Conservation (phyloP, 2,113 vertebrate species). For the Anolis sagrei region DNA sequence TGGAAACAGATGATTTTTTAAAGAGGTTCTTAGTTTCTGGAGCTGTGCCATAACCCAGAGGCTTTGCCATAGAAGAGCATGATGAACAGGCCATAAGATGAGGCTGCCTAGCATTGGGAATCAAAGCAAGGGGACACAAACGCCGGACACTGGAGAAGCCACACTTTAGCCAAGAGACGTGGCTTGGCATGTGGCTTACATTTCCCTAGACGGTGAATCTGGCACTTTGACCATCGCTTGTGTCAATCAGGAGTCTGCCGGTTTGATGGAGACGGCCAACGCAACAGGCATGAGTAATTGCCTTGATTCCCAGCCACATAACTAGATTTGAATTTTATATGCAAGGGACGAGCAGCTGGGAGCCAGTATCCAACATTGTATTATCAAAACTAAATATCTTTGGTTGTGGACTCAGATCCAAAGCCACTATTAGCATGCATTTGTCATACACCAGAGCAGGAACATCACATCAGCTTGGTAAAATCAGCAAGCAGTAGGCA, state of each 20-base stretch:
- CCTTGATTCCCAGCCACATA: slow-evolving; percentile 35
- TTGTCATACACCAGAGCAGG: too few relatives aligned
- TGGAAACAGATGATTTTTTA: slow-evolving; percentile 57
- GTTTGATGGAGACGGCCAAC: slow-evolving; percentile 35
- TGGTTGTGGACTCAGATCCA: too few relatives aligned
- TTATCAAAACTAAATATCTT: too few relatives aligned
- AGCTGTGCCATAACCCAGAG: slow-evolving; percentile 32
- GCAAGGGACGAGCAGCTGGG: slow-evolving; percentile 37
- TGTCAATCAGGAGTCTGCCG: slow-evolving; percentile 25
- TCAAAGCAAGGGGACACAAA: neutral
- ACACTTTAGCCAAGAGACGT: neutral
- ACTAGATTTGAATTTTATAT: slow-evolving; percentile 22
- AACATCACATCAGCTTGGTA: too few relatives aligned
- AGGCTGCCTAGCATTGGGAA: neutral
- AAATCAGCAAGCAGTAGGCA: too few relatives aligned
- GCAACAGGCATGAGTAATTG: slow-evolving; percentile 31
- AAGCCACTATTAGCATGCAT: too few relatives aligned
- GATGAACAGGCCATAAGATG: neutral
- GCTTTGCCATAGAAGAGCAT: neutral
- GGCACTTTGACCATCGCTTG: slow-evolving; percentile 26
- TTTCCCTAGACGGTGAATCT: neutral
- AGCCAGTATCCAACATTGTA: slow-evolving; percentile 47
- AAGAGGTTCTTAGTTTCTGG: slow-evolving; percentile 53
- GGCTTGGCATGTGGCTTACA: neutral
- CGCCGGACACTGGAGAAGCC: neutral